Conservation (phyloP, 2,888 invertebrate genomes). For the Bugula neritina region DNA sequence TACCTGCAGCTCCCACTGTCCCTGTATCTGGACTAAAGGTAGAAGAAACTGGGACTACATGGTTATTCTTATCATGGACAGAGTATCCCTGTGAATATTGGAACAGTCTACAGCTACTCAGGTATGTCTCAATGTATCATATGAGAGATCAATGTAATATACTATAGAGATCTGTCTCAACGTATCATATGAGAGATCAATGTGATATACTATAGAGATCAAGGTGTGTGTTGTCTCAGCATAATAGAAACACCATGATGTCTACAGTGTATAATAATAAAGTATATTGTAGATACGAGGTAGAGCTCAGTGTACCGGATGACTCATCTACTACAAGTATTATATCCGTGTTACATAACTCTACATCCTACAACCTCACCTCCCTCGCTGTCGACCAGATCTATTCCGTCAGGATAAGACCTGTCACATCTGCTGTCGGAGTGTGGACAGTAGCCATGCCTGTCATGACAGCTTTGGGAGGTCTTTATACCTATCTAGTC, state of each 20-base stretch:
- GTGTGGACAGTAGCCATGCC: neutral
- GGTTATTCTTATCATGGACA: neutral
- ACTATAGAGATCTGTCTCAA: no score
- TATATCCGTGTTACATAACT: neutral
- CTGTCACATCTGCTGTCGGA: neutral
- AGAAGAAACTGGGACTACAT: neutral
- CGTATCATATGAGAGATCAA: no score
- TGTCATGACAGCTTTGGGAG: neutral
- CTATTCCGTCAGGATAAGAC: neutral
- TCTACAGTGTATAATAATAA: no score
- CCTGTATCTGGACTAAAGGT: neutral
- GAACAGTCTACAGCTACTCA: constrained; percentile 3
- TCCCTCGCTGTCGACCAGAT: neutral
- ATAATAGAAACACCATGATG: no score
- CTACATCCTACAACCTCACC: neutral
- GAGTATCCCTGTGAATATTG: neutral
- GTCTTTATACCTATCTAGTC: no score
- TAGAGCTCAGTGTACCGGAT: no score
- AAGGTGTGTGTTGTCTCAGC: neutral
- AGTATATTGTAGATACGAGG: no score
- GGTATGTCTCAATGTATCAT: neutral
- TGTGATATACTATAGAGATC: no score
- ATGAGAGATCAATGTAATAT: no score
- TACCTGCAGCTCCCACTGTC: neutral
- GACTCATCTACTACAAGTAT: no score